phyloP scores from a whole-genome alignment of 2,888 invertebrate genomes.

The Spodoptera picta region DNA sequence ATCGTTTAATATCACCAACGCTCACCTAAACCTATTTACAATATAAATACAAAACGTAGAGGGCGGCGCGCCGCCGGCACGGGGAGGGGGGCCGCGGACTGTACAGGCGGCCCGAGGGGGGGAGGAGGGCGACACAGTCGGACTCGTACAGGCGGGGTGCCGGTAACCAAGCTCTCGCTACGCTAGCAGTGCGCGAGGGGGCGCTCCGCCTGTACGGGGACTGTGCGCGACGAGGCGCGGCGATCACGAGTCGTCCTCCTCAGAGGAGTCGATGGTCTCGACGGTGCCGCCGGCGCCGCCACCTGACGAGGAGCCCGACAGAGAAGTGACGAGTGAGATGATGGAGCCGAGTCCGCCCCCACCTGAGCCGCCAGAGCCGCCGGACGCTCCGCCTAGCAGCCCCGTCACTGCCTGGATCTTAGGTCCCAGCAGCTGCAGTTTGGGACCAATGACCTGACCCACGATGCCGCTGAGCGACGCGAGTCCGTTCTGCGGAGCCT shows the following conservation, averaged over 20 bases:
- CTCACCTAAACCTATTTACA: conserved; percentile 86
- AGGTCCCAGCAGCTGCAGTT: conserved; percentile 91
- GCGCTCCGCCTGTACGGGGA: conserved; percentile 10
- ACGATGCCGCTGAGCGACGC: conserved; percentile 90
- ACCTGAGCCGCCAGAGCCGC: conserved; percentile 89
- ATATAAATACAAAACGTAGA: conserved; percentile 79
- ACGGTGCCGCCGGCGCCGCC: conserved; percentile 77
- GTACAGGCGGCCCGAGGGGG: conserved; percentile 69
- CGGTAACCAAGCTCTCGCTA: not conserved
- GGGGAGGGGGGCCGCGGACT: conserved; percentile 68
- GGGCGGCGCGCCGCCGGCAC: conserved; percentile 52
- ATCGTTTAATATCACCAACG: conserved; percentile 84
- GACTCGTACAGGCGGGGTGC: conserved; percentile 3
- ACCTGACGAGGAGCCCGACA: conserved; percentile 84
- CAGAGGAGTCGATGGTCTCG: conserved; percentile 83
- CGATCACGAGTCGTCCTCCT: conserved; percentile 82
- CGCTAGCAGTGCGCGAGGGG: too few species aligned
- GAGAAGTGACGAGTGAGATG: conserved; percentile 82
- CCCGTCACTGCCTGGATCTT: conserved; percentile 89
- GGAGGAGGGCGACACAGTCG: not conserved
- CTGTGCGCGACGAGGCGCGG: conserved; percentile 21
- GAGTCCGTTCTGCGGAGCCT: conserved; percentile 90
- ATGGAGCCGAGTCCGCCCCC: conserved; percentile 85
- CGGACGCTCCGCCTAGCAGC: conserved; percentile 87
- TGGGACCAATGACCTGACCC: conserved; percentile 91